Percentiles rank a stretch among this genome's conserved stretches.
Conservation (phyloP, 2,888 invertebrate genomes). For the Yponomeuta evonymella region DNA sequence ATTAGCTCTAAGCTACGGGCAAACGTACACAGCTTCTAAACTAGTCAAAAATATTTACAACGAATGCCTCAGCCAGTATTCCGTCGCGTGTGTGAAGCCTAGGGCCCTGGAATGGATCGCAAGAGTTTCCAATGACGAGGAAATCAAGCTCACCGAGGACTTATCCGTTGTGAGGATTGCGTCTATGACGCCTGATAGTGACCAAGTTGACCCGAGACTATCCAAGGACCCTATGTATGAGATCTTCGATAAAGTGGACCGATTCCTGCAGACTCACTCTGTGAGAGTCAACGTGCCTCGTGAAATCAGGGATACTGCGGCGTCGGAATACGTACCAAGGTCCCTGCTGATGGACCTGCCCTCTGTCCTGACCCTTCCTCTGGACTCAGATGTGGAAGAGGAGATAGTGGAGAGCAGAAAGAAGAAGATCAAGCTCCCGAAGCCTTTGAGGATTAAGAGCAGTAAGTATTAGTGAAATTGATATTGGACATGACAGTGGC, state of each 20-base stretch:
- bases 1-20: slow-evolving; percentile 53
- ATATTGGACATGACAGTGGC: not conserved
- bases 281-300: slow-evolving; percentile 84
- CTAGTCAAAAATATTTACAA: slow-evolving; percentile 80
- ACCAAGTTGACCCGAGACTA: slow-evolving; percentile 58
- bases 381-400: slow-evolving; percentile 76
- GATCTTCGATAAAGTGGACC: slow-evolving; percentile 83
- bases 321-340: slow-evolving; percentile 78
- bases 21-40: slow-evolving; percentile 76
- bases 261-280: slow-evolving; percentile 85
- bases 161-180: slow-evolving; percentile 80
- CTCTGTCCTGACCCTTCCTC: slow-evolving; percentile 81
- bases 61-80: slow-evolving; percentile 81
- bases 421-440: slow-evolving; percentile 72
- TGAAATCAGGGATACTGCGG: slow-evolving; percentile 73
- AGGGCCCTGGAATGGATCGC: slow-evolving; percentile 86
- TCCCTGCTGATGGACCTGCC: slow-evolving; percentile 79
- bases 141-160: slow-evolving; percentile 85
- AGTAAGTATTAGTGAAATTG: slow-evolving; percentile 41
- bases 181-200: slow-evolving; percentile 53
- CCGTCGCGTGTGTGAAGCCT: slow-evolving; percentile 84
- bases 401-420: slow-evolving; percentile 64
- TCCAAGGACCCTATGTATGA: slow-evolving; percentile 73
- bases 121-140: slow-evolving; percentile 79
- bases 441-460: slow-evolving; percentile 70